Percentiles rank a stretch among this genome's conserved stretches.
Evolutionary conservation across 2,888 invertebrate genomes (phyloP).

Genomic region (Cabera pusaria): DNA sequence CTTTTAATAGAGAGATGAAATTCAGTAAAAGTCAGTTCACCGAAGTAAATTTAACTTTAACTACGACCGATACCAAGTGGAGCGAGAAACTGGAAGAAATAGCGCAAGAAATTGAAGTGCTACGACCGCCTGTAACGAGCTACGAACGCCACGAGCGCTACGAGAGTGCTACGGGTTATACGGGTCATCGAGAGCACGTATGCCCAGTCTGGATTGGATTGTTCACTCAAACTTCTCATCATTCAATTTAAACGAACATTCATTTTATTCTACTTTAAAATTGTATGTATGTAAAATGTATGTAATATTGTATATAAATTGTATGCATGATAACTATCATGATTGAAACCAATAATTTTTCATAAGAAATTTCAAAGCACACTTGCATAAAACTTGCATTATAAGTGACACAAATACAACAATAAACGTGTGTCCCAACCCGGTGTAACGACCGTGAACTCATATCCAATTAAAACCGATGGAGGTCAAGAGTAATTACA

Average conservation of each 20-base stretch:
- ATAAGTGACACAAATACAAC: too few species aligned
- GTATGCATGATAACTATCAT: too few species aligned
- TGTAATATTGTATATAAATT: too few species aligned
- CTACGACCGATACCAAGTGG: slow-evolving; percentile 31
- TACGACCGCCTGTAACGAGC: slow-evolving; percentile 48
- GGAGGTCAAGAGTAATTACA: slow-evolving; percentile 19
- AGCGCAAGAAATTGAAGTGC: slow-evolving; percentile 57
- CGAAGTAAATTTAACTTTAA: slow-evolving; percentile 22
- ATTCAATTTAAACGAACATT: too few species aligned
- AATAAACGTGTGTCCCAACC: too few species aligned
- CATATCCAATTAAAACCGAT: slow-evolving; percentile 1
- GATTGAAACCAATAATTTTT: too few species aligned
- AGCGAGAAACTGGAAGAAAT: slow-evolving; percentile 45
- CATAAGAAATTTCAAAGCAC: too few species aligned
- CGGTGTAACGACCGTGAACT: slow-evolving; percentile 1
- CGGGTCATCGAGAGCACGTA: slow-evolving; percentile 14
- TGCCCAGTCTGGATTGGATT: too few species aligned
- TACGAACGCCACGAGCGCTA: slow-evolving; percentile 33
- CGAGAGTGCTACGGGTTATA: slow-evolving; percentile 21
- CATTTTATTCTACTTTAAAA: too few species aligned
- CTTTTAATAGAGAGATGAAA: slow-evolving; percentile 15
- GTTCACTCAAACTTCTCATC: too few species aligned
- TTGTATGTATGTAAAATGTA: too few species aligned
- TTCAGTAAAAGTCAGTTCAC: slow-evolving; percentile 14
- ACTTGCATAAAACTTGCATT: too few species aligned